Evolutionary conservation across 2,797 vertebrate genomes (phyloP).

Genomic region (Halcyon chelicuti): DNA sequence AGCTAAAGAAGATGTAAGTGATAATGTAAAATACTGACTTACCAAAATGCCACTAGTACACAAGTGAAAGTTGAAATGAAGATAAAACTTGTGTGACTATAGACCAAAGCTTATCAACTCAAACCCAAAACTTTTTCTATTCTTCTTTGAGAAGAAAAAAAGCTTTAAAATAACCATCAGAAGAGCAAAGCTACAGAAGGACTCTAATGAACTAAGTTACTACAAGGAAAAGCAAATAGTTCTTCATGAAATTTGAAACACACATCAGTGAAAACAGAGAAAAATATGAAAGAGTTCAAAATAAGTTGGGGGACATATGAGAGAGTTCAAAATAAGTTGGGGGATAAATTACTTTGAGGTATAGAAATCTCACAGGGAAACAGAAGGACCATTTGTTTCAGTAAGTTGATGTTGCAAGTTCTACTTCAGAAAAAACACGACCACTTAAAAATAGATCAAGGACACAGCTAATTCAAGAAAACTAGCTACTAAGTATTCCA

Average conservation of each 20-base stretch:
- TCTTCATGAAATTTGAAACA: slow-evolving; percentile 17
- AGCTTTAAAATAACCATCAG: background rate
- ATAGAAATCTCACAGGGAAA: slow-evolving; percentile 42
- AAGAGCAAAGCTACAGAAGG: background rate
- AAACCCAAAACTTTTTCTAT: background rate
- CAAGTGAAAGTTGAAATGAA: background rate
- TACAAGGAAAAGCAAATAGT: slow-evolving; percentile 1
- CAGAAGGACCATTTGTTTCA: slow-evolving; percentile 48
- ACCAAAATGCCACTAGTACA: background rate
- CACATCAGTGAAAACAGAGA: slow-evolving; percentile 4
- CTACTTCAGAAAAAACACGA: slow-evolving; percentile 45
- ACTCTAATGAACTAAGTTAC: slow-evolving; percentile 6
- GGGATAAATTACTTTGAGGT: slow-evolving; percentile 56
- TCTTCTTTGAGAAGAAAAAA: background rate
- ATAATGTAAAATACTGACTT: background rate
- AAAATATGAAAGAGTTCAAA: background rate
- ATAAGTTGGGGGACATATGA: slow-evolving; percentile 14
- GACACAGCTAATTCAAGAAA: slow-evolving; percentile 17
- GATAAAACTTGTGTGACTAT: background rate
- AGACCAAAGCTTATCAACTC: background rate
- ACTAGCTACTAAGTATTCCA: background rate
- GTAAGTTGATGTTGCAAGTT: slow-evolving; percentile 42
- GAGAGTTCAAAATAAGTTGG: slow-evolving; percentile 27
- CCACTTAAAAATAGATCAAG: slow-evolving; percentile 48
- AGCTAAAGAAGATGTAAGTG: background rate